Percentiles rank a stretch among this genome's conserved stretches.
These are phyloP conservation scores for Oncopodura yosiiana DNA, from an alignment of 1,140 invertebrate species.

Conservation along the genomic window DNA sequence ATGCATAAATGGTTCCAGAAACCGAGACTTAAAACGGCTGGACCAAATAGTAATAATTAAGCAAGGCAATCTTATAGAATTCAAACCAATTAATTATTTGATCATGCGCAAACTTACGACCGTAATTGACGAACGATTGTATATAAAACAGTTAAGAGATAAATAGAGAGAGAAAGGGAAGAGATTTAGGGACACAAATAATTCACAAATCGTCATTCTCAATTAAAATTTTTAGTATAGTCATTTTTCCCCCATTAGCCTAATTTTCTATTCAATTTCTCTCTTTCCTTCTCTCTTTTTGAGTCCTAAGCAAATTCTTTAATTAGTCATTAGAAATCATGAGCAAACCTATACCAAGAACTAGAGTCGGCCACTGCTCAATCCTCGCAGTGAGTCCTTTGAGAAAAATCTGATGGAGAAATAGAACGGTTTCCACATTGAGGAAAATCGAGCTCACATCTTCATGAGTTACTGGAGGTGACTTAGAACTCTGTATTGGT, in stretches of 20 bases:
- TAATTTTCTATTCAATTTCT: too few relatives aligned
- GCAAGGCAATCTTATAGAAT: constrained; percentile 1
- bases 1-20: too few relatives aligned
- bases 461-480: constrained; percentile 84
- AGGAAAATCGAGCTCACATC: constrained; percentile 92
- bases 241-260: too few relatives aligned
- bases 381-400: constrained; percentile 85
- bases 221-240: too few relatives aligned
- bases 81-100: too few relatives aligned
- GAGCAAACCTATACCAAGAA: constrained; percentile 62
- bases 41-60: neutral
- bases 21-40: too few relatives aligned
- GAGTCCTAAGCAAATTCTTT: too few relatives aligned
- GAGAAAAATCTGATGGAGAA: constrained; percentile 85
- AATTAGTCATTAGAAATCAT: too few relatives aligned
- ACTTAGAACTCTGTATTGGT: constrained; percentile 59
- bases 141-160: constrained; percentile 1
- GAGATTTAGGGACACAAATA: neutral
- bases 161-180: neutral
- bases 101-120: constrained; percentile 6
- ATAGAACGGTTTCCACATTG: constrained; percentile 86
- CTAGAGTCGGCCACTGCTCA: constrained; percentile 85
- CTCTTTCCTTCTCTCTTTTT: too few relatives aligned
- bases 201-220: neutral
- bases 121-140: neutral